Percentiles rank a stretch among this genome's conserved stretches.
Conservation (phyloP, 2,888 invertebrate genomes). For the Mesorhabditis spiculigera region DNA sequence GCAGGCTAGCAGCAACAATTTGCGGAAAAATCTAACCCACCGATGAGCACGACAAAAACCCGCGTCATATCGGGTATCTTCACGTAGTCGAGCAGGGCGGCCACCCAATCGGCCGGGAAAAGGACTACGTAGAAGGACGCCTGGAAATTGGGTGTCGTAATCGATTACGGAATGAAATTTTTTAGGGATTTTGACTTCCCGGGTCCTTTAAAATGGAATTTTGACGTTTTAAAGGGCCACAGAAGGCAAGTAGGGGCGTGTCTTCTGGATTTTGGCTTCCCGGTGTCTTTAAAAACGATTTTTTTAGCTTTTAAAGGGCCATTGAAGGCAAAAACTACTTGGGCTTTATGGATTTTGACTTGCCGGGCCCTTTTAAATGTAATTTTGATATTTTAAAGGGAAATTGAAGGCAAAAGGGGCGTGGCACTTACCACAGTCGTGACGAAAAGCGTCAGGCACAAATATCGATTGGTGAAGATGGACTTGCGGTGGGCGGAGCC, state of each 20-base stretch:
- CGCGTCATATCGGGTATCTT: not conserved
- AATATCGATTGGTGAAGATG: conserved; percentile 22
- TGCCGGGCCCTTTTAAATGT: not conserved
- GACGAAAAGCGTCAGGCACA: conserved; percentile 27
- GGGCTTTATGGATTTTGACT: not conserved
- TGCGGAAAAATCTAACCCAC: not conserved
- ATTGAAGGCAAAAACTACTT: too few relatives aligned
- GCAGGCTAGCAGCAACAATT: too few relatives aligned
- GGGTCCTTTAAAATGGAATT: not conserved
- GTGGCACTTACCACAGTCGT: conserved; percentile 27
- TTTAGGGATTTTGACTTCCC: not conserved
- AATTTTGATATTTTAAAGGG: not conserved
- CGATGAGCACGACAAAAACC: not conserved
- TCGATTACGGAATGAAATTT: not conserved
- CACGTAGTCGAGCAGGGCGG: not conserved
- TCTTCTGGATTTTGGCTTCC: too few relatives aligned
- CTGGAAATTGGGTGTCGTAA: conserved; percentile 8
- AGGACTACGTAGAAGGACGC: not conserved
- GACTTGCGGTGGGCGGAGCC: conserved; percentile 27
- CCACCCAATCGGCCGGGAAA: not conserved
- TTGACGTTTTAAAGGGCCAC: too few relatives aligned
- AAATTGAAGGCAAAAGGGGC: not conserved
- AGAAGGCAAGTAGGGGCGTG: not conserved
- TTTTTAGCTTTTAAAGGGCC: too few relatives aligned
- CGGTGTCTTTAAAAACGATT: too few relatives aligned